These are phyloP conservation scores for Pachymerium ferrugineum DNA, from an alignment of 2,888 invertebrate species.

Conservation along the genomic window DNA sequence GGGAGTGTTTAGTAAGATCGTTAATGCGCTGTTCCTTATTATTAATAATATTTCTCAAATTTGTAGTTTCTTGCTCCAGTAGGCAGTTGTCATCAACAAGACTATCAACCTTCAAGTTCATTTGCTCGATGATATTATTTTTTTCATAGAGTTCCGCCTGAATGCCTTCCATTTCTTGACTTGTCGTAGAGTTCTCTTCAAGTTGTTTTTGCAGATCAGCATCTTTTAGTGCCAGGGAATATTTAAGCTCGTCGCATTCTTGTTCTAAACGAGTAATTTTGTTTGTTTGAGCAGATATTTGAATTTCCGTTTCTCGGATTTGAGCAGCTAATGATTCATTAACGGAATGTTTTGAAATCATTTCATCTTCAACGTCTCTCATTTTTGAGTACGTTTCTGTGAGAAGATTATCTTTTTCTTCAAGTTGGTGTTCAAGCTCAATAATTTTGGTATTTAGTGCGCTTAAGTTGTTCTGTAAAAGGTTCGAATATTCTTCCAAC, in stretches of 20 bases:
- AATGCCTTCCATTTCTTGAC: not conserved
- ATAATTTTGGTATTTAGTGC: not conserved
- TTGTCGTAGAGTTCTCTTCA: not conserved
- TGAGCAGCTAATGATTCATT: not conserved
- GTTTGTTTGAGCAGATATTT: not conserved
- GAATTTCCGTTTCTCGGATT: not conserved
- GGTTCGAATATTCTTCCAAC: too few relatives aligned
- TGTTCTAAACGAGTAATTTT: too few relatives aligned
- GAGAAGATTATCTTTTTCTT: constrained; percentile 17
- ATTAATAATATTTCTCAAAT: constrained; percentile 1
- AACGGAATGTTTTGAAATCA: constrained; percentile 13
- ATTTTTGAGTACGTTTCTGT: constrained; percentile 1
- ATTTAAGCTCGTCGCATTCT: too few relatives aligned
- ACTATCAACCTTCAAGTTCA: not conserved
- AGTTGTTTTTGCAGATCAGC: too few relatives aligned
- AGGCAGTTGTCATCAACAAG: not conserved
- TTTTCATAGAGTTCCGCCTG: not conserved
- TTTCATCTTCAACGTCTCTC: constrained; percentile 26
- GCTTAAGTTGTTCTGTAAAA: not conserved
- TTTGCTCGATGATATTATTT: not conserved
- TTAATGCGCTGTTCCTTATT: constrained; percentile 20
- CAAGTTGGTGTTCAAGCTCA: not conserved
- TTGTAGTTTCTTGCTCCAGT: not conserved
- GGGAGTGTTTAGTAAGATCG: not conserved
- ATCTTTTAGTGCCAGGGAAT: too few relatives aligned